phyloP scores from a whole-genome alignment of 2,113 vertebrate genomes.

The Leptodactylus fuscus region DNA sequence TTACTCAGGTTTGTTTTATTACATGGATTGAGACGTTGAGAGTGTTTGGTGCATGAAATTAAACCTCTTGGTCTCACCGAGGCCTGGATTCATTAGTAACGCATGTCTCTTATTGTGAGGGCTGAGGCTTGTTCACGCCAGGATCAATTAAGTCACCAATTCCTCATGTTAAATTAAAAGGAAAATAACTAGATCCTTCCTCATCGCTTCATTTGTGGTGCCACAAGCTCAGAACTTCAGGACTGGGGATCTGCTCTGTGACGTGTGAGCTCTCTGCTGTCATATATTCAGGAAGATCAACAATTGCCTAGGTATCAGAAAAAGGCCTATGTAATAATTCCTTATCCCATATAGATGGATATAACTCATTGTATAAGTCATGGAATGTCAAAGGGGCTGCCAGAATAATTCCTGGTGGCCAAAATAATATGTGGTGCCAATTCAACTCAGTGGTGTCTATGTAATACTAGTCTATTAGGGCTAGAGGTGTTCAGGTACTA shows the following conservation, averaged over 20 bases:
- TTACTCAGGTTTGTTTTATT: neutral
- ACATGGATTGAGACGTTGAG: neutral
- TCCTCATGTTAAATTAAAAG: constrained; percentile 38
- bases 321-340: no score
- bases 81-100: constrained; percentile 22
- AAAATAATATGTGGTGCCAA: no score
- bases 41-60: constrained; percentile 45
- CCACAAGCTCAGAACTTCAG: neutral
- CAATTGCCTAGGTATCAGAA: neutral
- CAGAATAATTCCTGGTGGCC: no score
- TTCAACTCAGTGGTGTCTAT: no score
- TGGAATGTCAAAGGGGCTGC: no score
- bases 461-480: no score
- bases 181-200: neutral
- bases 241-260: neutral
- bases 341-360: no score
- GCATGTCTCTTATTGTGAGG: neutral
- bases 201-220: constrained; percentile 7
- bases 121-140: neutral
- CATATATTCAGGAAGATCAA: neutral
- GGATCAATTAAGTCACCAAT: constrained; percentile 28
- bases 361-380: no score
- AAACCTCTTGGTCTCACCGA: neutral
- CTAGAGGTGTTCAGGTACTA: no score
- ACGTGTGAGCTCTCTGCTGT: neutral